Base-by-base conservation (phyloP, 2,888 invertebrate genomes). In the Slavum lentiscoides region DNA sequence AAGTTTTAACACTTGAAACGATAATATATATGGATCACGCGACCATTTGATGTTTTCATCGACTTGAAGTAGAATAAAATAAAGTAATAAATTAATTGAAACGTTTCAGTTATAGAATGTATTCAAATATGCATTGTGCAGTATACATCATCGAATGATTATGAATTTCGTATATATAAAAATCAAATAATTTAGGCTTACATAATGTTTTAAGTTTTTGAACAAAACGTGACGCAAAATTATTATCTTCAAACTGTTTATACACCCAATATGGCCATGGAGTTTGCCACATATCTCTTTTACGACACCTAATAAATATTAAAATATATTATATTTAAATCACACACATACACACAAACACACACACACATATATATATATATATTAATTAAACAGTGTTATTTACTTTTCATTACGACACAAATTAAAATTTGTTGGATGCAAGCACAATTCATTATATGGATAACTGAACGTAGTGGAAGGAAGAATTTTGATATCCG, bases 221-320 rank as follows among this genome's bases (percentile, higher is more conserved):
- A 7, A 39, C 9, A 55, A 77, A 3, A 2, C 15, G 15, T 19
- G 61, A 61, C 5, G 70, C 88, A 84, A 86, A 86, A 84, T 84
- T 85, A 82, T 87, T 88, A 83, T 87, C 85, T 84, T 91, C 90
- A 84, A 91, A 92, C 84, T 90, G 89, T 83, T 89, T 88, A 84
- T 91, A 91, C 0, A 92, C 90, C 88, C 91, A 91, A 6, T 88
- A 86, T 6, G 92, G 92, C 91, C 91, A 92, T 19, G 88, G 86
- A 0, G 91, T 91, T 74, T 89, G 87, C 37, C 88, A 85, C 5
- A 91, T 88, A 84, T 89, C 88, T 7, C 85, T 83, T 64, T 85
- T 86, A 83, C 87, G 84, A 76, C 85, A 86, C 83, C 86, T 87
- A 11, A 21, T 30, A 55, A 37, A 74, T 11, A 58, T 11, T 30